These are phyloP conservation scores for Poeciliopsis paucimaculata DNA, from an alignment of 2,797 vertebrate species.

Conservation along the genomic window DNA sequence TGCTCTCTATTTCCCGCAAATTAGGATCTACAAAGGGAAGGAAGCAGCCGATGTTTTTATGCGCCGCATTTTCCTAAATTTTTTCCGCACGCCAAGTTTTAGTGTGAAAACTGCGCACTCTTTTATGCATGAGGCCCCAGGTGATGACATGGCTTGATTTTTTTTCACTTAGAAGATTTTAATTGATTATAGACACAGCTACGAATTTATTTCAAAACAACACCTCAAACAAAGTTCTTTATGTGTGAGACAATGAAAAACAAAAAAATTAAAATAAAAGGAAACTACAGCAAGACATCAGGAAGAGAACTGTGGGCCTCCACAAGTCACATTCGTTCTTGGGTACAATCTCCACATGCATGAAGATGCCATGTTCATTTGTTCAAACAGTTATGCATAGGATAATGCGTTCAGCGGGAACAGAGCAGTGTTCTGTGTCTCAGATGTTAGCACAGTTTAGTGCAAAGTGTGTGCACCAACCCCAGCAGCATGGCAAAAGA, in stretches of 20 bases:
- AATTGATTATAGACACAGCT: background rate
- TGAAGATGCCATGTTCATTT: background rate
- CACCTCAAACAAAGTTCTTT: background rate
- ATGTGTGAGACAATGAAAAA: background rate
- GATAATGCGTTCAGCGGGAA: background rate
- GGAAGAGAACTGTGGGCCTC: background rate
- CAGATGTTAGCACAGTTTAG: background rate
- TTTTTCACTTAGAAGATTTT: background rate
- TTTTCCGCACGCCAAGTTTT: no score
- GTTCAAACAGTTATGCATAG: background rate
- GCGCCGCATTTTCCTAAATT: no score
- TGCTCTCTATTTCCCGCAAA: no score
- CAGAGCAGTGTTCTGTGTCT: background rate
- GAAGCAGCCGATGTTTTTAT: no score
- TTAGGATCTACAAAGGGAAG: no score
- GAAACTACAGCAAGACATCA: background rate
- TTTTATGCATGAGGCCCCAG: no score
- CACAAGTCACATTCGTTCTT: background rate
- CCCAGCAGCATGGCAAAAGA: background rate
- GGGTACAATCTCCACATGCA: background rate
- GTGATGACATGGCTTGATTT: background rate
- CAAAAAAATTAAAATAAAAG: background rate
- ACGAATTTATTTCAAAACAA: background rate
- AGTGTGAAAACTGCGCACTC: no score
- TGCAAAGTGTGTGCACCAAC: background rate